Base-by-base conservation (phyloP, 2,888 invertebrate genomes). In the Doris montereyensis region DNA sequence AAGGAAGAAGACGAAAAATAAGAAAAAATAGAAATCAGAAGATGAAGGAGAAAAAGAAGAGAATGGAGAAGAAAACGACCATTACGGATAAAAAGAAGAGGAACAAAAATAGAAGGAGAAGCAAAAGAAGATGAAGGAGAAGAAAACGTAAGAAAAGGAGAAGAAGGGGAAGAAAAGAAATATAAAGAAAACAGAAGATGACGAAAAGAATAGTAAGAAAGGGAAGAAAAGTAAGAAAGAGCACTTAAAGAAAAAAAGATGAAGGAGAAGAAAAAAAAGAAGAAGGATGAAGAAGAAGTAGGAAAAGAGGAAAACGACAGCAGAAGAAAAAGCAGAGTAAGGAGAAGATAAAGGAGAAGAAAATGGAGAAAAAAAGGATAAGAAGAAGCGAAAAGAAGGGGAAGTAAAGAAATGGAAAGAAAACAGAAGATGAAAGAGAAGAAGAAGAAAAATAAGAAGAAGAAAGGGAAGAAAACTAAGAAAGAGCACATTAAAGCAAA, bases 161-260 rank as follows among this genome's bases (percentile, higher is more conserved):
- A 30, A 28, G 60, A 24, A 77, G 58, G 30, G 5, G 60, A n/a
- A 60, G 35, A 8, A 28, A 17, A 8, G 34, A 60, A 60, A 57
- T 1, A 21, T 35, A 65, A 32, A 28, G 24, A 32, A 30, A 21
- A 0, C 8, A 28, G 17, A 21, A 8, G 52, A 17, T 3, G 4
- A 41, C 3, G 24, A 21, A 26, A 65, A 41, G 65, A 8, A 67
- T 65, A 65, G 58, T 57, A 58, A 70, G 77, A 52, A 58, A 70
- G 77, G 57, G 70, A 77, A 58, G 70, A 57, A 77, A 58, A 77
- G 77, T 70, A 70, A 70, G 77, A 77, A 26, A 28, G 24, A 77
- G 72, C 32, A 65, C 60, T 35, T 60, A 72, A 77, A 65, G 35
- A 32, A 52, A 32, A 52, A 34, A 32, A 24, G 58, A 58, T 70